Base-by-base conservation (phyloP, 2,888 invertebrate genomes). In the Dysmachus trigonus region DNA sequence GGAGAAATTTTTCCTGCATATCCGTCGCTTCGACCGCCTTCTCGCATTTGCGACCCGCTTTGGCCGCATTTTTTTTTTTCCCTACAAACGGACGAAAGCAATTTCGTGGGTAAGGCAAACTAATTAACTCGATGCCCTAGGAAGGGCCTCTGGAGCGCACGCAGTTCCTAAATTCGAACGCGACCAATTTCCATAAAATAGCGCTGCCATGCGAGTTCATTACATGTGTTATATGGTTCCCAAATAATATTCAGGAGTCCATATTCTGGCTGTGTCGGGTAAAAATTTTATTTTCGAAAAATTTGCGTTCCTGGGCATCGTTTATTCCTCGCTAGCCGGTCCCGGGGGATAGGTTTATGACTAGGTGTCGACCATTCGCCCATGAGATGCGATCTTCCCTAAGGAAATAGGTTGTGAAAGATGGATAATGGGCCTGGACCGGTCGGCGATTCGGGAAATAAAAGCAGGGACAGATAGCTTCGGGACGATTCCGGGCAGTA, bases 81-180 rank as follows among this genome's bases (percentile, higher is more conserved):
- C 3, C 33, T 33, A n/a, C 22, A 38, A 38, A 22, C 76, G 13
- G 22, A 38, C 18, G 30, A 72, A 83, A 83, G 72, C 72, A 72
- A 72, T 72, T 83, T 72, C 30, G 41, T 33, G 41, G 33, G 10
- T 13, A 41, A 83, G 72, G 41, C 35, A 27, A 83, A 62, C 31
- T 72, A 83, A 83, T 83, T 83, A 83, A 83, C 72, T 72, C 13
- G n/a, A n/a, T 41, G 30, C 72, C 47, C 53, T 31, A n/a, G 18
- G 53, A 62, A 15, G 10, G 72, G 22, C 18, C 27, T n/a, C n/a
- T n/a, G n/a, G n/a, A n/a, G 27, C 53, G 7, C 10, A 22, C 53
- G 53, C 79, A 47, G 79, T 81, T 62, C 53, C 2, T 81, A 27
- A 18, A 81, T 81, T 62, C 53, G n/a, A 53, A 53, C 53, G 22